Conservation (phyloP, 2,888 invertebrate species). For the Xylophagus ater region DNA sequence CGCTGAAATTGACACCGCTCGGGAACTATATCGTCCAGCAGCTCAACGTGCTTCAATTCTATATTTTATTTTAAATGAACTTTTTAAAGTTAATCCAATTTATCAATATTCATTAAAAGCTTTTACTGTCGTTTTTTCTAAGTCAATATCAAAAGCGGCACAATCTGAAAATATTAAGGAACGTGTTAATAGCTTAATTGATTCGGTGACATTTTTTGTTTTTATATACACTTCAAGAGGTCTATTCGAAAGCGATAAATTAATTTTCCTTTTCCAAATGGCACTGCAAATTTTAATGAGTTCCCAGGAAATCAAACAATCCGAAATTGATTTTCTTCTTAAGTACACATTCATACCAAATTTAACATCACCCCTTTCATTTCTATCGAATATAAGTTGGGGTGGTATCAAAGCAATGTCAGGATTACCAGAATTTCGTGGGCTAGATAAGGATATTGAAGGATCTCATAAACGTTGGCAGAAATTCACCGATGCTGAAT, state of each 20-base stretch:
- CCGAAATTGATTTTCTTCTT: slow-evolving; percentile 77
- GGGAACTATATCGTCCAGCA: slow-evolving; percentile 77
- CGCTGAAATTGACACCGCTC: slow-evolving; percentile 78
- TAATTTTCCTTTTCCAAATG: slow-evolving; percentile 82
- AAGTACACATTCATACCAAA: slow-evolving; percentile 71
- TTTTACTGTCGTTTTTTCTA: slow-evolving; percentile 76
- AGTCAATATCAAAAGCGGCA: slow-evolving; percentile 62
- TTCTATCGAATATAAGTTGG: slow-evolving; percentile 68
- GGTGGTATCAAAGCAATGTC: slow-evolving; percentile 71
- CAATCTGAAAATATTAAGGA: slow-evolving; percentile 56
- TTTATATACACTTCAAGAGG: slow-evolving; percentile 83
- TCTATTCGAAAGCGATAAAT: slow-evolving; percentile 82
- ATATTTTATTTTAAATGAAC: slow-evolving; percentile 87
- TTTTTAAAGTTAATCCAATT: slow-evolving; percentile 85
- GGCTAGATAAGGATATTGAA: slow-evolving; percentile 83
- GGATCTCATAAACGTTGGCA: slow-evolving; percentile 86
- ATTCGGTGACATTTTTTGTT: slow-evolving; percentile 77
- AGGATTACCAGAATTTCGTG: slow-evolving; percentile 65
- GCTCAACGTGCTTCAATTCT: slow-evolving; percentile 78
- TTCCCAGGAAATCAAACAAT: slow-evolving; percentile 55
- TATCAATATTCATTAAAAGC: slow-evolving; percentile 94
- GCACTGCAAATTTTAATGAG: slow-evolving; percentile 55
- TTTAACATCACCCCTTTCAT: slow-evolving; percentile 66
- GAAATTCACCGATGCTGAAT: slow-evolving; percentile 83
- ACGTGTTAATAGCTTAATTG: slow-evolving; percentile 67